A percentile compares a stretch with the other conserved stretches of the same genome.
These are phyloP conservation scores for Patella vulgata DNA, from an alignment of 1,140 invertebrate species.

Conservation along the genomic window DNA sequence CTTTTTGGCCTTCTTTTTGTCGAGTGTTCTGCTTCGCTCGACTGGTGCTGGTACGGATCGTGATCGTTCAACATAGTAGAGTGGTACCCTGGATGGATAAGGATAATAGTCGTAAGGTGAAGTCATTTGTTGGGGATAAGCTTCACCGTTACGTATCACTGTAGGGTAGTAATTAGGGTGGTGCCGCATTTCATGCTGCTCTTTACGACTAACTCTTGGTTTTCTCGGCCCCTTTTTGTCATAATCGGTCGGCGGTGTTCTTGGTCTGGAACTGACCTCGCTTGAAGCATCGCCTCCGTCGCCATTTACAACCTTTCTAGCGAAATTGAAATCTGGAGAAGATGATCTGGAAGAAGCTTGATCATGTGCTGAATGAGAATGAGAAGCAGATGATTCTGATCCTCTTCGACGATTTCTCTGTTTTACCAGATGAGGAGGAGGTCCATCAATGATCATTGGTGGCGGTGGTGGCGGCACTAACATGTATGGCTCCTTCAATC, in stretches of 20 bases:
- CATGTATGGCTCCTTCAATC: slow-evolving; percentile 30
- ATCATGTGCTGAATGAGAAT: slow-evolving; percentile 11
- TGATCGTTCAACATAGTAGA: slow-evolving; percentile 26
- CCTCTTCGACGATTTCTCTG: slow-evolving; percentile 24
- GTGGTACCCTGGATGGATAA: slow-evolving; percentile 13
- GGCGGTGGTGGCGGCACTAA: slow-evolving; percentile 31
- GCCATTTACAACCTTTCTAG: slow-evolving; percentile 17
- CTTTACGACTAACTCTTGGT: slow-evolving; percentile 42
- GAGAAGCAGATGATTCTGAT: slow-evolving; percentile 31
- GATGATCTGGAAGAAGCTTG: slow-evolving; percentile 17
- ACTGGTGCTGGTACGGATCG: slow-evolving; percentile 45
- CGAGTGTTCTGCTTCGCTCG: slow-evolving; percentile 26
- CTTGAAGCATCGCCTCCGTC: slow-evolving; percentile 35
- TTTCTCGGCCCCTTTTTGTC: slow-evolving; percentile 25
- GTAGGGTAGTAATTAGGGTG: slow-evolving; percentile 1
- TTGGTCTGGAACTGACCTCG: slow-evolving; percentile 39
- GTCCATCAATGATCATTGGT: slow-evolving; percentile 10
- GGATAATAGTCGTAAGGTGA: slow-evolving; percentile 19
- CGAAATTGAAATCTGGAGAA: slow-evolving; percentile 15
- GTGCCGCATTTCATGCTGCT: slow-evolving; percentile 43
- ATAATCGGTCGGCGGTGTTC: slow-evolving; percentile 55
- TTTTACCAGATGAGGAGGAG: slow-evolving; percentile 28
- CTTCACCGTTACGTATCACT: background rate
- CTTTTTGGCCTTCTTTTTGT: slow-evolving; percentile 45
- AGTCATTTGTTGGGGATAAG: slow-evolving; percentile 15